phyloP scores from a whole-genome alignment of 2,113 vertebrate genomes.

The Megaceryle maxima region DNA sequence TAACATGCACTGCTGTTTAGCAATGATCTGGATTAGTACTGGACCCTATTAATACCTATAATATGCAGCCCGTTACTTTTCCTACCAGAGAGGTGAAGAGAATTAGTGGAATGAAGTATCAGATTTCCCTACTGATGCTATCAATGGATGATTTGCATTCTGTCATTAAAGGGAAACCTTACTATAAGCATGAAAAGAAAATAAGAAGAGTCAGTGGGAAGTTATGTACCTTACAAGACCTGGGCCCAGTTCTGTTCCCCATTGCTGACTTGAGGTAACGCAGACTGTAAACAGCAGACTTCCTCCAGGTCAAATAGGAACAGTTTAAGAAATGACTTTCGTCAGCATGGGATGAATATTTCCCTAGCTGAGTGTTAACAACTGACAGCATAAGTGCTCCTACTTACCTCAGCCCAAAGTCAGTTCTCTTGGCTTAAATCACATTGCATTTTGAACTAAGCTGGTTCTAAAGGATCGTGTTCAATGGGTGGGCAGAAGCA shows the following conservation, averaged over 20 bases:
- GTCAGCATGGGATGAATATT: not conserved
- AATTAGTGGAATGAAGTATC: not conserved
- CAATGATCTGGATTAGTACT: not conserved
- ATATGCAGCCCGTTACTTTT: not conserved
- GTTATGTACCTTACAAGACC: not conserved
- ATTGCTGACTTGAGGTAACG: not conserved
- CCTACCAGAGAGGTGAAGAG: not conserved
- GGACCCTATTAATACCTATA: not conserved
- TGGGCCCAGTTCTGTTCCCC: not conserved
- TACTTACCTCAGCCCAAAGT: not conserved
- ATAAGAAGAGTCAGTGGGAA: not conserved
- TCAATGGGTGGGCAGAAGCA: not conserved
- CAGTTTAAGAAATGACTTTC: not conserved
- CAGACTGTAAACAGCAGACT: not conserved
- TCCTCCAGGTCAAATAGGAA: not conserved
- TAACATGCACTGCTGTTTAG: accelerated
- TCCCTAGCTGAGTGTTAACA: not conserved
- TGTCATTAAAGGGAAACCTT: not conserved
- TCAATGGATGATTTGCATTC: not conserved
- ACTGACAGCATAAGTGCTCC: not conserved
- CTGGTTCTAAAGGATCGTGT: not conserved
- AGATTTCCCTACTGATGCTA: not conserved
- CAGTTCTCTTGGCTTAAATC: not conserved
- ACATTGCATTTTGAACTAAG: not conserved
- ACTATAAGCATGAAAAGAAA: not conserved